Percentiles rank a stretch among this genome's conserved stretches.
These are phyloP conservation scores for Eupithecia tripunctaria DNA, from an alignment of 2,888 invertebrate species.

Conservation along the genomic window DNA sequence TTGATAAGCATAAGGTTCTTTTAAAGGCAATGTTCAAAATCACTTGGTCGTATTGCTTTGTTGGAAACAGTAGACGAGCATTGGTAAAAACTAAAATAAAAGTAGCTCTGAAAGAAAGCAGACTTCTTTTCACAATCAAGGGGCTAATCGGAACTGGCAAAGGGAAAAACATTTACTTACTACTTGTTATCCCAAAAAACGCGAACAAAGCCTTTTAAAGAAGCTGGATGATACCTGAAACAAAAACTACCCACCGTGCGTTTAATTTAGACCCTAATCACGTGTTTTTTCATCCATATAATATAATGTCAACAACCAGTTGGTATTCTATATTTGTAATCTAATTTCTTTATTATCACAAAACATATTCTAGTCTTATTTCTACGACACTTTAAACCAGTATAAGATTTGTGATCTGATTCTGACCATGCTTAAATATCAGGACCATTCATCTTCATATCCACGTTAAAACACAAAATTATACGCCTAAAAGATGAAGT, in stretches of 20 bases:
- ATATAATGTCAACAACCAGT: neutral
- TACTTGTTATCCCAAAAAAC: neutral
- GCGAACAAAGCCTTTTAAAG: neutral
- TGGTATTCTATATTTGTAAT: too few species aligned
- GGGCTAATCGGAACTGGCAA: neutral
- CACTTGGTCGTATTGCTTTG: neutral
- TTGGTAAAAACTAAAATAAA: neutral
- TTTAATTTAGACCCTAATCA: neutral
- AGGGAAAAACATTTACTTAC: neutral
- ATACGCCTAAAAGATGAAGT: conserved; percentile 20
- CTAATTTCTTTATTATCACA: too few species aligned
- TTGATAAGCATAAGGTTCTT: too few species aligned
- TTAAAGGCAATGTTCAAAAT: too few species aligned
- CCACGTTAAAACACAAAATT: conserved; percentile 11
- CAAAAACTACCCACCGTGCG: too few species aligned
- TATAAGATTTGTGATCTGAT: too few species aligned
- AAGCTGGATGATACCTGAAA: too few species aligned
- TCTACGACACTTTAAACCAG: too few species aligned
- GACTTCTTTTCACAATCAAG: too few species aligned
- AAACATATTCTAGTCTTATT: too few species aligned
- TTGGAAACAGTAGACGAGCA: neutral
- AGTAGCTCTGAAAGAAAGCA: too few species aligned
- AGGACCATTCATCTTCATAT: neutral
- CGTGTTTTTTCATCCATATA: neutral
- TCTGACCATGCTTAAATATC: neutral